Evolutionary conservation across 2,888 invertebrate species (phyloP).

Genomic region (Rotaria macrura): DNA sequence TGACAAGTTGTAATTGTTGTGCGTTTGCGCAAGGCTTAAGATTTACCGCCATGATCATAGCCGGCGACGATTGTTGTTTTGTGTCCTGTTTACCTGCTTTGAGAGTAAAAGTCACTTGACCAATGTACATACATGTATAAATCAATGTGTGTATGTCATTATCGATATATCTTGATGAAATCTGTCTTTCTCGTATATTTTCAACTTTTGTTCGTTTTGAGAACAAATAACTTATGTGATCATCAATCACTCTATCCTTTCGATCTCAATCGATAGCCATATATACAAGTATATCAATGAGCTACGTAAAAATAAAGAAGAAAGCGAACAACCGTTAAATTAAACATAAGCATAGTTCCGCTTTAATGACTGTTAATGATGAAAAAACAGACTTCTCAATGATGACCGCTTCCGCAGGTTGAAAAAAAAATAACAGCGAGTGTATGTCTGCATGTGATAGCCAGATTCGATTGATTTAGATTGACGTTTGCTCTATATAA

Average conservation of each 20-base stretch:
- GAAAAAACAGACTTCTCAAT: constrained; percentile 15
- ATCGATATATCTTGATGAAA: background rate
- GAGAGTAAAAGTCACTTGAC: background rate
- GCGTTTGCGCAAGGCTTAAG: background rate
- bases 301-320: background rate
- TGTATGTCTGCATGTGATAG: background rate
- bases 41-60: constrained; percentile 12
- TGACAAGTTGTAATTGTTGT: constrained; percentile 15
- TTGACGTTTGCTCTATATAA: background rate
- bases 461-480: background rate
- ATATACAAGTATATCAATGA: background rate
- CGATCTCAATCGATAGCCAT: background rate
- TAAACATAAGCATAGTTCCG: background rate
- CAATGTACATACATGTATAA: background rate
- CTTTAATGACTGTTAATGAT: constrained; percentile 6
- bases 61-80: background rate
- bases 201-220: background rate
- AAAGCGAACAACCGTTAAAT: constrained; percentile 17
- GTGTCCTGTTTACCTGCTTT: background rate
- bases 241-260: background rate
- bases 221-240: background rate
- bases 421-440: background rate
- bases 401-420: background rate
- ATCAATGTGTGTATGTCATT: constrained; percentile 3
- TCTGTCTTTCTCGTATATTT: background rate